A percentile compares a stretch with the other conserved stretches of the same genome.
phyloP scores from a whole-genome alignment of 2,113 vertebrate species.

The Oreochromis niloticus region DNA sequence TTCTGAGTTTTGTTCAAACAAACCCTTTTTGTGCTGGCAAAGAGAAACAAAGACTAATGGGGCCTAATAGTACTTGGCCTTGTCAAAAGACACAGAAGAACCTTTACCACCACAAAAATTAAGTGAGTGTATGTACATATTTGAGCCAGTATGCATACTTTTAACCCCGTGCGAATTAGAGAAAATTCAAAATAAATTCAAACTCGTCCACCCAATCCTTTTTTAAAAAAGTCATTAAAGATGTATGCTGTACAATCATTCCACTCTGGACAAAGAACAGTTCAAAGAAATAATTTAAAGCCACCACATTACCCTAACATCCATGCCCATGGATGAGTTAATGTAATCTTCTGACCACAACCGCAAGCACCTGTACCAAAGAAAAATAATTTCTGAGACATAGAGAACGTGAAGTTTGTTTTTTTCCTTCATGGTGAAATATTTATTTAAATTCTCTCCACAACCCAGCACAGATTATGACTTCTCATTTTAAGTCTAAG shows the following conservation, averaged over 20 bases:
- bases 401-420: background rate
- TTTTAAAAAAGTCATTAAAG: background rate
- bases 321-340: background rate
- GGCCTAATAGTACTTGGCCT: fast-evolving
- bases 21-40: background rate
- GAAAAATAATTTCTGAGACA: background rate
- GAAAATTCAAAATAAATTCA: background rate
- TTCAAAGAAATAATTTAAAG: background rate
- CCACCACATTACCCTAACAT: background rate
- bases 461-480: slow-evolving; percentile 28
- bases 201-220: background rate
- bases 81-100: background rate
- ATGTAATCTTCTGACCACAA: background rate
- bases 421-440: slow-evolving; percentile 61
- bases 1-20: background rate
- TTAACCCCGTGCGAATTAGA: fast-evolving
- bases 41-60: background rate
- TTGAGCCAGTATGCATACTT: background rate
- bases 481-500: slow-evolving; percentile 8
- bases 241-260: background rate
- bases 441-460: slow-evolving; percentile 54
- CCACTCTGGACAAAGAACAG: background rate
- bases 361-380: background rate
- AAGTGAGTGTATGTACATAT: background rate
- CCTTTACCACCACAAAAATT: background rate